These are phyloP conservation scores for Mobula hypostoma DNA, from an alignment of 2,113 vertebrate species.

Conservation along the genomic window DNA sequence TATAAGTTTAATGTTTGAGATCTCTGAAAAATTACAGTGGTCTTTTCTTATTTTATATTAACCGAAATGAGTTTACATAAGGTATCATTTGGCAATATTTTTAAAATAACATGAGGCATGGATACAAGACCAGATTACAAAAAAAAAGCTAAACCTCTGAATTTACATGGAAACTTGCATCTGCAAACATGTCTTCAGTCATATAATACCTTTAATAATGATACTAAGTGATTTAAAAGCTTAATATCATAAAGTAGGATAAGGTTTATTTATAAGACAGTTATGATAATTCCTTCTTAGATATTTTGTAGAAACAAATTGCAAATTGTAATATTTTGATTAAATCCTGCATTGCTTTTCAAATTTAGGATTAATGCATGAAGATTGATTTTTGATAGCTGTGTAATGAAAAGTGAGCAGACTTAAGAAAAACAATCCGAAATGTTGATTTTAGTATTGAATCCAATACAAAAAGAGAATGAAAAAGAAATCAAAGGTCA, in stretches of 20 bases:
- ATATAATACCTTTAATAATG: conserved; percentile 10
- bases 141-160: not conserved
- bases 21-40: not conserved
- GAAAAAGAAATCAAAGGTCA: not conserved
- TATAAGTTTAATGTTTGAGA: not conserved
- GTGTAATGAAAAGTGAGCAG: not conserved
- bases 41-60: not conserved
- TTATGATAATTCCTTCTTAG: conserved; percentile 23
- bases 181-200: conserved; percentile 13
- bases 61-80: not conserved
- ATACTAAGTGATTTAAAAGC: conserved; percentile 26
- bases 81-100: not conserved
- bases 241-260: conserved; percentile 33
- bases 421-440: not conserved
- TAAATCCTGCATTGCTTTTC: not conserved
- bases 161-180: not conserved
- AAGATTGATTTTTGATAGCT: conserved; percentile 22
- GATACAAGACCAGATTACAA: not conserved
- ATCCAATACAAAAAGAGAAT: not conserved
- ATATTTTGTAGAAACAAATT: conserved; percentile 17
- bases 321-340: conserved; percentile 33
- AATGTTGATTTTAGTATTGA: conserved; percentile 22
- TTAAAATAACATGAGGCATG: not conserved
- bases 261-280: conserved; percentile 27
- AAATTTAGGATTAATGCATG: conserved; percentile 26